Percentiles rank a stretch among this genome's conserved stretches.
Conservation (phyloP, 2,113 vertebrate genomes). For the Sylvilagus bachmani region DNA sequence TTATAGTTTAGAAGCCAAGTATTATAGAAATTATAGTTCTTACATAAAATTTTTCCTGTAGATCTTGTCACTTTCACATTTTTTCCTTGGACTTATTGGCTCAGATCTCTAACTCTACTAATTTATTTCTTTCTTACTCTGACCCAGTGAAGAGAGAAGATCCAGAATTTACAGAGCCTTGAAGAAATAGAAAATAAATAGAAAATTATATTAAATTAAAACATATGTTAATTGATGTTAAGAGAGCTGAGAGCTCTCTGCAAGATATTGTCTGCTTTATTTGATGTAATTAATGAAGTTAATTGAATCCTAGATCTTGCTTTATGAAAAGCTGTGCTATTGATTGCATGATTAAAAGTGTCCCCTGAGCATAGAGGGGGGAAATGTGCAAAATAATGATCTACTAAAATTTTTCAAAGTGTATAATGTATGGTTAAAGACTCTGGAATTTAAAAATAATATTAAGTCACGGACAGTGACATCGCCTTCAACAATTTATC, state of each 20-base stretch:
- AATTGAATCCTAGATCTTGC: not conserved
- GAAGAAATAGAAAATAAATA: slow-evolving; percentile 14
- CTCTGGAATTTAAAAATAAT: not conserved
- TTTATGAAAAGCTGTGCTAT: not conserved
- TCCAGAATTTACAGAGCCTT: not conserved
- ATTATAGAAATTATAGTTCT: not conserved
- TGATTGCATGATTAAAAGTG: not conserved
- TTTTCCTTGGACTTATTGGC: not conserved
- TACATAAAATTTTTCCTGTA: not conserved
- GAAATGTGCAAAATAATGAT: not conserved
- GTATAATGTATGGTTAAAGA: not conserved
- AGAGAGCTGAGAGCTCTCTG: not conserved
- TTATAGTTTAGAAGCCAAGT: not conserved
- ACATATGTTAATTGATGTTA: not conserved
- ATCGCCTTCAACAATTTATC: not conserved
- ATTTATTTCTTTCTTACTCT: not conserved
- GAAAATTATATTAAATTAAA: slow-evolving; percentile 28
- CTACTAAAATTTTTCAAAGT: not conserved
- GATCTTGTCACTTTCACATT: not conserved
- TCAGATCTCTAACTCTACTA: not conserved
- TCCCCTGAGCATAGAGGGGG: not conserved
- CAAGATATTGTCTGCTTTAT: slow-evolving; percentile 30
- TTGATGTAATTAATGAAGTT: slow-evolving; percentile 42
- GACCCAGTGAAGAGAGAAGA: not conserved
- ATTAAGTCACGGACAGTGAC: not conserved